Evolutionary conservation across 2,888 invertebrate genomes (phyloP), one percentile per base, ranked within the genome.

Genomic region (Villa cingulata): DNA sequence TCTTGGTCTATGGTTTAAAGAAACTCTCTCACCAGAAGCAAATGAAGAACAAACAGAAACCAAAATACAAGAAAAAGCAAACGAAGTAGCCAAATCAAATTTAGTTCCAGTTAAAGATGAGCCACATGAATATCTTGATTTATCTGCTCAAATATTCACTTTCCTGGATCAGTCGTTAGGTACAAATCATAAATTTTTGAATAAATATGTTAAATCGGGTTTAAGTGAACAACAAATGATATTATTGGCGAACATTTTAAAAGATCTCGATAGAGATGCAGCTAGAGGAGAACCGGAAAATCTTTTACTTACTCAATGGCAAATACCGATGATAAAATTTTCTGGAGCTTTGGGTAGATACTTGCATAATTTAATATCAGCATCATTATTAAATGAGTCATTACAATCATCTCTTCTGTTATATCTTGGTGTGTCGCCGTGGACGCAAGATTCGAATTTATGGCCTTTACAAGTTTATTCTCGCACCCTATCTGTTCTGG

Each of bases 1-100:
- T 54, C 56, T 69, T 51, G 94, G 94, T 0, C 80, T 89, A 55
- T 94, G 92, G 92, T 90, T 95, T 69, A 92, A 94, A 64, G 90
- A 92, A 62, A 90, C 91, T 0, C 72, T 94, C 14, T 87, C 88
- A 20, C 88, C 90, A 0, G 70, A 69, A 57, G 61, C 62, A 1
- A 64, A 61, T 37, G 64, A 68, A 16, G 83, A 85, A 54, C 74
- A 75, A 12, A 66, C 73, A 0, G 83, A 80, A 55, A 72, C 73
- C 37, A 74, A 75, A 48, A 64, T 72, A 3, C 70, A 73, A 41
- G 74, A 74, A 29, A 67, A 74, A n/a, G 65, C 70, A 17, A 75
- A 74, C 36, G 72, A 73, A 9, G 71, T 68, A 7, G 75, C 76
- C 7, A 68, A 67, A 51, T 62, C 66, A 0, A 64, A 62, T 12